phyloP scores from a whole-genome alignment of 2,113 vertebrate species.

The Sceloporus tristichus region DNA sequence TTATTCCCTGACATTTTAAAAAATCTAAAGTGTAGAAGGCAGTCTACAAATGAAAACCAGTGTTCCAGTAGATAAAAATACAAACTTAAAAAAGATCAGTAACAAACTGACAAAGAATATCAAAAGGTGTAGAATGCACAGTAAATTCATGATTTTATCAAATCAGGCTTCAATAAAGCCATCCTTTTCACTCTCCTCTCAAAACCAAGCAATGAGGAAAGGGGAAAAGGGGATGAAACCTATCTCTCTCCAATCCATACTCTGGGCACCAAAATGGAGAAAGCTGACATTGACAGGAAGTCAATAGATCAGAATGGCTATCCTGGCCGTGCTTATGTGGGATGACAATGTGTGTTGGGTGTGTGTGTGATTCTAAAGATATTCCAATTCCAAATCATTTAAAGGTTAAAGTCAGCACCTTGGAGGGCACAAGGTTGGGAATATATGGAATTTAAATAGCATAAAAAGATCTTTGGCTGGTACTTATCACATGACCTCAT shows the following conservation, averaged over 20 bases:
- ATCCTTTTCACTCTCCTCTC: background rate
- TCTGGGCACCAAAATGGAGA: too few species aligned
- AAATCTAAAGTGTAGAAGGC: background rate
- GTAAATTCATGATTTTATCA: background rate
- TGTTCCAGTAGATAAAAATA: background rate
- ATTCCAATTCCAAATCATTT: background rate
- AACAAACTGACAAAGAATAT: background rate
- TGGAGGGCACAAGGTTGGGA: background rate
- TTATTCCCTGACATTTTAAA: background rate
- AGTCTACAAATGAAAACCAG: background rate
- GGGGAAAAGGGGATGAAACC: background rate
- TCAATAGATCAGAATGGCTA: background rate
- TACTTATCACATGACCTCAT: too few species aligned
- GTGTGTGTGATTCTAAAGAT: background rate
- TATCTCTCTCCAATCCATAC: background rate
- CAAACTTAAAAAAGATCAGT: background rate
- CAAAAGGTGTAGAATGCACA: background rate
- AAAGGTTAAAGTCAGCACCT: background rate
- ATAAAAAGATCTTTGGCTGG: too few species aligned
- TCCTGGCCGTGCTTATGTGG: background rate
- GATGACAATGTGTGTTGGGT: background rate
- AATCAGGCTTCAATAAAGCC: background rate
- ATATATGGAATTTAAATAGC: too few species aligned
- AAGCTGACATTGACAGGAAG: background rate
- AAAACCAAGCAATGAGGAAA: background rate